Evolutionary conservation across 2,113 vertebrate species (phyloP).

Genomic region (Delphinapterus leucas): DNA sequence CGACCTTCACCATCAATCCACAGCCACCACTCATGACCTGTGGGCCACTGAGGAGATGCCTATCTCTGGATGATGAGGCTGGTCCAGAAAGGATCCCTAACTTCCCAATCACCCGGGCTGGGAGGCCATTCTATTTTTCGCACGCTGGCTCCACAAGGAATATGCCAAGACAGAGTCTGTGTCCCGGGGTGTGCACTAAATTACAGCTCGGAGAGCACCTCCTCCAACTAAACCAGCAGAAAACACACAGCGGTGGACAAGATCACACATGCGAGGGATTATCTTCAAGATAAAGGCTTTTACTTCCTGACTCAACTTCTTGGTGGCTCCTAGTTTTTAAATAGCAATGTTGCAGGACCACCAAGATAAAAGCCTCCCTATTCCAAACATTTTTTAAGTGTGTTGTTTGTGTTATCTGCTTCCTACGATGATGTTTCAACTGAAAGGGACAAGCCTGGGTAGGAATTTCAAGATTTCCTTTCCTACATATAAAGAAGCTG

Average conservation of each 20-base stretch:
- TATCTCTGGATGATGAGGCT: background rate
- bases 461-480: background rate
- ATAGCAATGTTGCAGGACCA: background rate
- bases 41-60: background rate
- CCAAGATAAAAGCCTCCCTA: background rate
- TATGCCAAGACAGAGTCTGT: background rate
- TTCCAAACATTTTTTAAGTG: background rate
- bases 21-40: slow-evolving; percentile 23
- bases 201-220: background rate
- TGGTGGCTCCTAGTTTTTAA: background rate
- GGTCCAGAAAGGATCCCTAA: background rate
- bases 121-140: background rate
- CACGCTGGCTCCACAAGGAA: background rate
- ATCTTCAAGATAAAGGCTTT: background rate
- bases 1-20: background rate
- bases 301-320: background rate
- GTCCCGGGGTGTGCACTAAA: background rate
- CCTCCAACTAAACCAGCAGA: background rate
- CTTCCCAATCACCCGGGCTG: background rate
- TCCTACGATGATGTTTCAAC: background rate
- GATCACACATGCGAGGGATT: background rate
- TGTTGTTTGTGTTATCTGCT: background rate
- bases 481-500: background rate
- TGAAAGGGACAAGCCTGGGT: background rate
- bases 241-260: background rate